These are phyloP conservation scores for Oryzias sinensis DNA, from an alignment of 2,797 vertebrate genomes.

Conservation along the genomic window DNA sequence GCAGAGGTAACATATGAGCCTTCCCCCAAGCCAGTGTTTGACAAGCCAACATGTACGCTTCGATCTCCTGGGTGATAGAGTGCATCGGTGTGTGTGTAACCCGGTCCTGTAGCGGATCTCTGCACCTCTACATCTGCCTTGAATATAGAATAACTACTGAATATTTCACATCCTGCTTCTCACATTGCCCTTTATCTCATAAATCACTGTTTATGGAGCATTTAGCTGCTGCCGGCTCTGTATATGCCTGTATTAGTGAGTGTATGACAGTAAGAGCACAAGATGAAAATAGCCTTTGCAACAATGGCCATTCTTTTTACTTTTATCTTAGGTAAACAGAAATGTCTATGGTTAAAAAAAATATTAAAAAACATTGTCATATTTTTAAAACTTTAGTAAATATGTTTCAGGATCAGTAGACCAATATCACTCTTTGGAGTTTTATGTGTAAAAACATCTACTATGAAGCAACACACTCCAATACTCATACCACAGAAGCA, in stretches of 20 bases:
- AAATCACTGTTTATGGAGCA: slow-evolving; percentile 74
- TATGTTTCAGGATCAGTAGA: slow-evolving; percentile 27
- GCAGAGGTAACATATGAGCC: slow-evolving; percentile 49
- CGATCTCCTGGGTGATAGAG: slow-evolving; percentile 69
- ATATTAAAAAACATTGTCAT: no score
- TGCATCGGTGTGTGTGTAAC: slow-evolving; percentile 70
- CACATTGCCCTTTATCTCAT: slow-evolving; percentile 58
- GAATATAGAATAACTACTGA: slow-evolving; percentile 69
- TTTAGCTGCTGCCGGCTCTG: slow-evolving; percentile 47
- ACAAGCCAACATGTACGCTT: slow-evolving; percentile 65
- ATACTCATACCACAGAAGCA: slow-evolving; percentile 17
- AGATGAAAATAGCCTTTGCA: no score
- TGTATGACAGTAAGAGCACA: slow-evolving; percentile 19
- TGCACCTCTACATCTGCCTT: slow-evolving; percentile 53
- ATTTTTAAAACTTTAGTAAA: no score
- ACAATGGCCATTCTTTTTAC: no score
- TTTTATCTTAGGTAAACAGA: no score
- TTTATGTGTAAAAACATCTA: slow-evolving; percentile 24
- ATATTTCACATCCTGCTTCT: slow-evolving; percentile 68
- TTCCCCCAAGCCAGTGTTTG: slow-evolving; percentile 54
- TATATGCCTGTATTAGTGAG: slow-evolving; percentile 7
- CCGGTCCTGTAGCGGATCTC: slow-evolving; percentile 42
- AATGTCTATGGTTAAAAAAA: no score
- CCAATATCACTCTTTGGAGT: neutral
- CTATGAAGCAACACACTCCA: slow-evolving; percentile 30